These are phyloP conservation scores for Tiliacea aurago DNA, from an alignment of 2,888 invertebrate species.

Conservation along the genomic window DNA sequence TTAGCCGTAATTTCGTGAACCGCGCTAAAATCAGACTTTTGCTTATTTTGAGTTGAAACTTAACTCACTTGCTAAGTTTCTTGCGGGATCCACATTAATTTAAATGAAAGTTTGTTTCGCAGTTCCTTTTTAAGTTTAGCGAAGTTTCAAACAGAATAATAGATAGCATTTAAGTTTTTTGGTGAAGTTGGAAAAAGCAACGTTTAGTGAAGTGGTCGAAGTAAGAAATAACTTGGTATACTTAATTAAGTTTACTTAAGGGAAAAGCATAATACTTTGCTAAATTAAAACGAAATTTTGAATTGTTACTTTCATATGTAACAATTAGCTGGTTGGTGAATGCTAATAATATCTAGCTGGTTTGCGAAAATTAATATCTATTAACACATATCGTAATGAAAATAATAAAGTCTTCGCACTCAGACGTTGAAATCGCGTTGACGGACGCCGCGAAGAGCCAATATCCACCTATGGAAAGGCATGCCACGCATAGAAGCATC, in stretches of 20 bases:
- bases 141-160: slow-evolving; percentile 49
- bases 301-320: background rate
- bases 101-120: slow-evolving; percentile 57
- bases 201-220: slow-evolving; percentile 22
- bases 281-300: background rate
- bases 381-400: background rate
- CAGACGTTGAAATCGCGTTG: no score
- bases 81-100: slow-evolving; percentile 59
- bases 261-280: background rate
- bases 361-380: background rate
- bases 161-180: slow-evolving; percentile 37
- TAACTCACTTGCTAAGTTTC: slow-evolving; percentile 43
- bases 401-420: background rate
- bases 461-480: background rate
- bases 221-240: slow-evolving; percentile 18
- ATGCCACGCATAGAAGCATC: background rate
- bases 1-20: slow-evolving; percentile 28
- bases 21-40: slow-evolving; percentile 37
- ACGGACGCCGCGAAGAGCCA: background rate
- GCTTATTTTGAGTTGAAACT: slow-evolving; percentile 49
- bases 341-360: background rate
- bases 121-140: slow-evolving; percentile 49
- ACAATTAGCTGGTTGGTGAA: background rate
- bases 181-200: slow-evolving; percentile 17
- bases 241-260: slow-evolving; percentile 22